Base-by-base conservation (phyloP, 2,888 invertebrate genomes). In the Platycnemis pennipes region DNA sequence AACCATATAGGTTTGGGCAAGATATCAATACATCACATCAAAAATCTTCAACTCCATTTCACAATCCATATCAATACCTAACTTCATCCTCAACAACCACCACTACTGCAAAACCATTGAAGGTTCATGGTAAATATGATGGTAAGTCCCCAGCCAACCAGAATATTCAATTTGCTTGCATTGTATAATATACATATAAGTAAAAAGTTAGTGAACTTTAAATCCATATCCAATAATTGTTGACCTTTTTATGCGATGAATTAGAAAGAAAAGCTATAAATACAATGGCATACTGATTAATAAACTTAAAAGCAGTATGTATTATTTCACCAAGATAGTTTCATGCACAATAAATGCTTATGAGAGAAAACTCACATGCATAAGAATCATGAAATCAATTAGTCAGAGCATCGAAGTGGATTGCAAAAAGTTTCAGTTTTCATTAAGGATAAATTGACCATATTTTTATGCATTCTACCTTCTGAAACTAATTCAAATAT, bases 111-210 rank as follows among this genome's bases (percentile, higher is more conserved):
- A 91, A 91, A 42, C 56, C 42, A 44, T 91, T 91, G 91, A 91
- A 63, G 91, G 63, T 91, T 91, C 91, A 91, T 42, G 69, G 91
- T 91, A 91, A 63, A 91, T 63, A 91, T 63, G 63, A 91, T 91
- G 91, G 91, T 91, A 91, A 91, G 91, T 91, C 91, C 91, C 91
- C 91, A 63, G 63, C 45, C 11, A 63, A 91, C 37, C 77, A 77
- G 1, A 16, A 37, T 77, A 37, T 77, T 77, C 37, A 77, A 31
- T 37, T 37, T 77, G 16, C 11, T 8, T 8, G 11, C 26, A 13
- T 13, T 37, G 11, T 37, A 77, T 37, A 11, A 49, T 0, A 49
- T 16, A 49, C 19, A 49, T 49, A 16, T 49, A 49, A 49, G 49
- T 49, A 49, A 49, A 2, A 49, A 49, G 49, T 49, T 49, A 16